A percentile compares a stretch with the other conserved stretches of the same genome.
phyloP scores from a whole-genome alignment of 1,140 invertebrate genomes.

The Schlechtendalia chinensis region DNA sequence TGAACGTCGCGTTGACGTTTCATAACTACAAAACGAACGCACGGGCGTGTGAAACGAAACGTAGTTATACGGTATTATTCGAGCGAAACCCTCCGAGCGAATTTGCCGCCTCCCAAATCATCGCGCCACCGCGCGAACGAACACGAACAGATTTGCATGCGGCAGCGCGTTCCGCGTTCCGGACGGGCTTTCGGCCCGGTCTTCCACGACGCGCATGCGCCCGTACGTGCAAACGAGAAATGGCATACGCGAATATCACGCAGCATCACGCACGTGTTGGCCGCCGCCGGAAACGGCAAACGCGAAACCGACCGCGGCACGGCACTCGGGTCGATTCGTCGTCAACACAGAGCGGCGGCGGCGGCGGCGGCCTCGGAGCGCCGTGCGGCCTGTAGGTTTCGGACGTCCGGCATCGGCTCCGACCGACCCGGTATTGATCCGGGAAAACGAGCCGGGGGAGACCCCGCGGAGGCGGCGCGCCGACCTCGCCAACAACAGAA shows the following conservation, averaged over 20 bases:
- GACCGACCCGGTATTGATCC: conserved; percentile 36
- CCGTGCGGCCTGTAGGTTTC: conserved; percentile 43
- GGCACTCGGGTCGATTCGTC: not conserved
- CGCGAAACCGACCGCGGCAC: not conserved
- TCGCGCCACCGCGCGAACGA: not conserved
- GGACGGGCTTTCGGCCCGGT: not conserved
- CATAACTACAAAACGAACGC: too few relatives aligned
- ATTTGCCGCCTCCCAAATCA: too few relatives aligned
- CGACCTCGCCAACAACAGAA: conserved; percentile 48
- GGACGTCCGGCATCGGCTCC: not conserved
- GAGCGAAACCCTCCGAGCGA: too few relatives aligned
- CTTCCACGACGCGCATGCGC: too few relatives aligned
- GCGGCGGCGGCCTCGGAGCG: too few relatives aligned
- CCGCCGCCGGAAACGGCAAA: not conserved
- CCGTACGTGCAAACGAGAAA: conserved; percentile 28
- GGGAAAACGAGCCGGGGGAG: conserved; percentile 2
- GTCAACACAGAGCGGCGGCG: not conserved
- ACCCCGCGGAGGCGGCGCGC: conserved; percentile 40
- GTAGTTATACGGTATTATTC: too few relatives aligned
- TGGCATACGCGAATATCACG: conserved; percentile 36
- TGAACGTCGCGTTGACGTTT: too few relatives aligned
- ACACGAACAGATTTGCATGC: not conserved
- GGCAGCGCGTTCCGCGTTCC: too few relatives aligned
- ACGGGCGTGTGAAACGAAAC: too few relatives aligned
- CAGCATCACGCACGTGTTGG: conserved; percentile 37